Evolutionary conservation across 2,888 invertebrate species (phyloP).

Genomic region (Sarcophaga rosellei): DNA sequence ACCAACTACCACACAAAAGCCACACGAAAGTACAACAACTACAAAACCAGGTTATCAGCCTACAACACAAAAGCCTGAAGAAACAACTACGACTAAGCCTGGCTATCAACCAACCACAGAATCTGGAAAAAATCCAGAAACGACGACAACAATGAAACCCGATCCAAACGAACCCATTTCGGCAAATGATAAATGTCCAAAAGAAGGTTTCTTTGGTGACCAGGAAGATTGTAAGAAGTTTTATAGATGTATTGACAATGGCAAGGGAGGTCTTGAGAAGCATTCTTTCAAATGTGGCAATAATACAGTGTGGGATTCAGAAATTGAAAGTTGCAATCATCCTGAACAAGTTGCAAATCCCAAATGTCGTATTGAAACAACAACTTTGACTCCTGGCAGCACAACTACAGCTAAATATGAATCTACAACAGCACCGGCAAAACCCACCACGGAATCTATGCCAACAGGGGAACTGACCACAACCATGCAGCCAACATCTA

Average conservation of each 20-base stretch:
- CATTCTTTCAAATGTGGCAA: conserved; percentile 85
- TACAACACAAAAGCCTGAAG: conserved; percentile 10
- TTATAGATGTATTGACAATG: conserved; percentile 85
- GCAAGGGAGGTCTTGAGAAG: conserved; percentile 83
- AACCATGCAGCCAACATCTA: conserved; percentile 70
- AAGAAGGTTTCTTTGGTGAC: conserved; percentile 80
- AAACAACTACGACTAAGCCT: conserved; percentile 25
- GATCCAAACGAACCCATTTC: conserved; percentile 68
- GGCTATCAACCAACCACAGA: conserved; percentile 25
- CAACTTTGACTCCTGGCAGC: conserved; percentile 52
- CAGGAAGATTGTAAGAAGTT: conserved; percentile 84
- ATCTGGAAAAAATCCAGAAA: conserved; percentile 58
- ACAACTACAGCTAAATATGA: conserved; percentile 53
- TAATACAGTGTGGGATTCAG: conserved; percentile 84
- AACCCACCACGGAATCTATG: conserved; percentile 57
- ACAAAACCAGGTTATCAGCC: conserved; percentile 26
- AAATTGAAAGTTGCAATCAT: conserved; percentile 75
- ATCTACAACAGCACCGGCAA: conserved; percentile 48
- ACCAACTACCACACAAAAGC: conserved; percentile 12
- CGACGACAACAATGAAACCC: conserved; percentile 69
- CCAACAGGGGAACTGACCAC: conserved; percentile 69
- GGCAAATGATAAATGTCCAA: conserved; percentile 75
- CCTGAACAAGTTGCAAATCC: conserved; percentile 70
- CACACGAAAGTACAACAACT: conserved; percentile 21
- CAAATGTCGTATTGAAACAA: conserved; percentile 69